Evolutionary conservation across 2,888 invertebrate species (phyloP).

Genomic region (Xanthia togata): DNA sequence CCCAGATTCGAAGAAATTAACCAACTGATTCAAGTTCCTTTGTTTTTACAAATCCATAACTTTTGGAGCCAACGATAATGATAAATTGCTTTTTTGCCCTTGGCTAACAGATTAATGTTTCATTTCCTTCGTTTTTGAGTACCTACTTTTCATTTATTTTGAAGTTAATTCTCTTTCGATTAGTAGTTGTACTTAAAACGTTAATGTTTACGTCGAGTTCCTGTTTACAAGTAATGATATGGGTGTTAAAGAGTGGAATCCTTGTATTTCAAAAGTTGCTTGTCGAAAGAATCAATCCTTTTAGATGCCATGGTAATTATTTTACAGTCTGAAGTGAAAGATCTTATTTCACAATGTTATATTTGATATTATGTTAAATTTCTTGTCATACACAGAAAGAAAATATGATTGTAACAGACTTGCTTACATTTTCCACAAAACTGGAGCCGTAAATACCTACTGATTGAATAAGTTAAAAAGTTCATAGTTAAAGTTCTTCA

Average conservation of each 20-base stretch:
- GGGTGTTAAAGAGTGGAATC: conserved; percentile 15
- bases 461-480: neutral
- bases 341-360: neutral
- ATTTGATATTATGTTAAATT: neutral
- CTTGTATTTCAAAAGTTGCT: conserved; percentile 18
- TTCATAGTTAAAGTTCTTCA: neutral
- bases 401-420: neutral
- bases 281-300: conserved; percentile 17
- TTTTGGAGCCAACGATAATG: conserved; percentile 42
- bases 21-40: conserved; percentile 36
- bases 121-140: conserved; percentile 50
- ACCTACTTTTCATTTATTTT: conserved; percentile 46
- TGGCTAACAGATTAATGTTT: conserved; percentile 45
- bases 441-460: neutral
- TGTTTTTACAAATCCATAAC: conserved; percentile 52
- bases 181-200: conserved; percentile 18
- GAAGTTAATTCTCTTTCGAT: conserved; percentile 40
- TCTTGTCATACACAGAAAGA: neutral
- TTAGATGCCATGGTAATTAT: conserved; percentile 27
- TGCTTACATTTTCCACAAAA: neutral
- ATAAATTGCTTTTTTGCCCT: conserved; percentile 57
- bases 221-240: conserved; percentile 33
- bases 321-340: neutral
- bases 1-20: conserved; percentile 36
- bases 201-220: conserved; percentile 35